Evolutionary conservation across 2,113 vertebrate species (phyloP).

Genomic region (Numenius arquata): DNA sequence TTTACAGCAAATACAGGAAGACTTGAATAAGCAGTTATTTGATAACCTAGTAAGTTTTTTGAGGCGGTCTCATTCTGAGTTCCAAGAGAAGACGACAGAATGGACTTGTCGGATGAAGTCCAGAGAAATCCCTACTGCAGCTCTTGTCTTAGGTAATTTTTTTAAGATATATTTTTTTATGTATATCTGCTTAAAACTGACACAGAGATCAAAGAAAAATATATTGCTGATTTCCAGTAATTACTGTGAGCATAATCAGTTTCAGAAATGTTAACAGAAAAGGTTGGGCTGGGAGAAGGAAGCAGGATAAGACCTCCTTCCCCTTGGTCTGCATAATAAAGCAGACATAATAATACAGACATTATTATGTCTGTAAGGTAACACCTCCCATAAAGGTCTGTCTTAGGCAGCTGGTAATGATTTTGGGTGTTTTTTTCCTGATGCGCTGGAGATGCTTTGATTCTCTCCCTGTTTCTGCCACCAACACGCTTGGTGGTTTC

Average conservation of each 20-base stretch:
- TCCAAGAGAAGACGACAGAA: constrained; percentile 71
- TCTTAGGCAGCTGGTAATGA: background rate
- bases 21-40: constrained; percentile 88
- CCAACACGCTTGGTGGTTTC: background rate
- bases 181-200: background rate
- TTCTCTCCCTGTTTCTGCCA: background rate
- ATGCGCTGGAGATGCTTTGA: background rate
- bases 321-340: background rate
- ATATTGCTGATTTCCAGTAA: background rate
- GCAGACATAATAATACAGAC: background rate
- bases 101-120: constrained; percentile 84
- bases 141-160: constrained; percentile 85
- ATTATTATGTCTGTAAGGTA: background rate
- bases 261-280: background rate
- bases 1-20: constrained; percentile 84
- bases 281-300: background rate
- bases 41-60: constrained; percentile 85
- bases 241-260: background rate
- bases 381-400: background rate
- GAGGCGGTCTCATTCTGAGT: constrained; percentile 74
- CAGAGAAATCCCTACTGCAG: constrained; percentile 92
- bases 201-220: background rate
- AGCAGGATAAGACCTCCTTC: background rate
- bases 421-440: background rate
- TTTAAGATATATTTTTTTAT: background rate